Evolutionary conservation across 2,888 invertebrate species (phyloP).

Genomic region (Lomographa bimaculata): DNA sequence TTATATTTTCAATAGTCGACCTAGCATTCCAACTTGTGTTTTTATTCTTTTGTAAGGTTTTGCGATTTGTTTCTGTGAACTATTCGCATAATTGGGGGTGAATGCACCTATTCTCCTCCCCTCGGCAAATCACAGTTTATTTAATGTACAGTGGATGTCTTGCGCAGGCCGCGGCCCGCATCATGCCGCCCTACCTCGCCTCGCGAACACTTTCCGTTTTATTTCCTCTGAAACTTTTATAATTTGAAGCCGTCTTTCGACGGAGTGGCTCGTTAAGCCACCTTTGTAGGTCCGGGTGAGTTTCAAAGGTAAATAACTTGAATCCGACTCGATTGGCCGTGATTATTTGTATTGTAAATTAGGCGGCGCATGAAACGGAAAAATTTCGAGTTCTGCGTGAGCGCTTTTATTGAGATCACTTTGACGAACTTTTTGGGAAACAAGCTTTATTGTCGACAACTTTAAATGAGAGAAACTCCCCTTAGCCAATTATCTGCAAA

Average conservation of each 20-base stretch:
- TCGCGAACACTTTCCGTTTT: slow-evolving; percentile 46
- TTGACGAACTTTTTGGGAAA: slow-evolving; percentile 27
- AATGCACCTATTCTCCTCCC: slow-evolving; percentile 33
- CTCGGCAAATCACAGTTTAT: slow-evolving; percentile 44
- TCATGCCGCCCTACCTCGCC: slow-evolving; percentile 16
- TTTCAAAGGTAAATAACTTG: slow-evolving; percentile 57
- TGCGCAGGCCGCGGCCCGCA: slow-evolving; percentile 39
- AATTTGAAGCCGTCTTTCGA: slow-evolving; percentile 45
- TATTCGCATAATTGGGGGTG: slow-evolving; percentile 27
- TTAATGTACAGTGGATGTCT: slow-evolving; percentile 40
- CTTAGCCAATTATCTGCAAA: slow-evolving; percentile 5
- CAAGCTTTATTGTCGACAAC: slow-evolving; percentile 24
- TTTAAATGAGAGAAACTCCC: slow-evolving; percentile 21
- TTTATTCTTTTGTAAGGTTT: no score
- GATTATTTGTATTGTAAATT: slow-evolving; percentile 67
- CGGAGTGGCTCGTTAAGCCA: slow-evolving; percentile 59
- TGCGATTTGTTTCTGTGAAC: no score
- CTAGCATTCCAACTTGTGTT: no score
- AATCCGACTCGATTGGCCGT: slow-evolving; percentile 55
- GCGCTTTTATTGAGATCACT: slow-evolving; percentile 20
- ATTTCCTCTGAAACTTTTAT: slow-evolving; percentile 51
- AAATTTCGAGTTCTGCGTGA: slow-evolving; percentile 28
- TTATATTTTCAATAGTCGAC: no score
- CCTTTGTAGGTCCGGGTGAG: slow-evolving; percentile 56
- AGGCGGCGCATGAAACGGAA: slow-evolving; percentile 38